Evolutionary conservation across 2,797 vertebrate species (phyloP).

Genomic region (Sebastes melanostomus): DNA sequence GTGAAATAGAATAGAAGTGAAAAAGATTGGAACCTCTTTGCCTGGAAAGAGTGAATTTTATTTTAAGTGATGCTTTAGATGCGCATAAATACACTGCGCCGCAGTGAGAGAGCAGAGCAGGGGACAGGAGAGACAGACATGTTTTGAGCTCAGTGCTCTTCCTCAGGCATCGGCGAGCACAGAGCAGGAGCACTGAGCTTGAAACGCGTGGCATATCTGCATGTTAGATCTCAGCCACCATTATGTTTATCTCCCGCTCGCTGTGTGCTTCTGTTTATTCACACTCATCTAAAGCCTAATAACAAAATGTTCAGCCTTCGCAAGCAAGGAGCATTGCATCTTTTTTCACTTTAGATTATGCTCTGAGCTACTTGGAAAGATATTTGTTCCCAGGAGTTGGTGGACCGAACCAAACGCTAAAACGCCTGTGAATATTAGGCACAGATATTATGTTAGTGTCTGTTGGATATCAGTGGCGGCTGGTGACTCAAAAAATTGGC

Average conservation of each 20-base stretch:
- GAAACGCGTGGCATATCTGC: constrained; percentile 18
- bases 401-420: not conserved
- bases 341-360: constrained; percentile 15
- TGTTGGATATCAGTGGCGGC: not conserved
- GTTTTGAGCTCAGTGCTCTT: not conserved
- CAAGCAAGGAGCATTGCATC: not conserved
- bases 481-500: no score
- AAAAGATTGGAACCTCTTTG: not conserved
- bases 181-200: not conserved
- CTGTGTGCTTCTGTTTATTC: constrained; percentile 1
- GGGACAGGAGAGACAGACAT: not conserved
- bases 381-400: not conserved
- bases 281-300: not conserved
- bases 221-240: constrained; percentile 5
- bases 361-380: not conserved
- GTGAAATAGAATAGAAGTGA: not conserved
- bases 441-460: not conserved
- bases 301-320: not conserved
- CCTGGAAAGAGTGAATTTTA: not conserved
- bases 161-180: constrained; percentile 3
- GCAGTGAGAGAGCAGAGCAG: not conserved
- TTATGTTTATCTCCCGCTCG: constrained; percentile 5
- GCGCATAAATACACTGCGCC: not conserved
- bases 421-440: not conserved
- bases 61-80: constrained; percentile 24